These are phyloP conservation scores for Ericerus pela DNA, from an alignment of 1,140 invertebrate species.

Conservation along the genomic window DNA sequence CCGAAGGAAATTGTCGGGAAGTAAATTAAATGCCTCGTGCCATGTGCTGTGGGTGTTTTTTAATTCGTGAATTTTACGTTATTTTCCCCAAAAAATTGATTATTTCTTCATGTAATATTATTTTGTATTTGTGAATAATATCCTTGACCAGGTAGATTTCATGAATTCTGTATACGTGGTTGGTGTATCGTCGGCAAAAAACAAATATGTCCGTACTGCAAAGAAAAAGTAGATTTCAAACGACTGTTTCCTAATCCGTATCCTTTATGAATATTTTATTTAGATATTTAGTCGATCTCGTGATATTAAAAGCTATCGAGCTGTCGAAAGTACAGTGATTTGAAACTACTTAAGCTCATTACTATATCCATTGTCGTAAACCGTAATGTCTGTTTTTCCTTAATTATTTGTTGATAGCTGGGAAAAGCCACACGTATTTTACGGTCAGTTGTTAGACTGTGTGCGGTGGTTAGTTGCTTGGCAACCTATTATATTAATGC, in stretches of 20 bases:
- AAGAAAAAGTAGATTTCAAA: slow-evolving; percentile 96
- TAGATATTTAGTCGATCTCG: no score
- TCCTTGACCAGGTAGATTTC: slow-evolving; percentile 47
- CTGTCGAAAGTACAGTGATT: no score
- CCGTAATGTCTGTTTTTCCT: no score
- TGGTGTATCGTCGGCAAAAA: slow-evolving; percentile 99
- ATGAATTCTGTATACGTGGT: slow-evolving; percentile 98
- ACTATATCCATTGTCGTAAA: no score
- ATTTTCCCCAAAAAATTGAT: neutral
- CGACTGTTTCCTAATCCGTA: slow-evolving; percentile 97
- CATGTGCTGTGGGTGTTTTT: no score
- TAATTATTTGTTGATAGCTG: no score
- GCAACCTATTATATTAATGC: slow-evolving; percentile 89
- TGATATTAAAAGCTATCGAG: no score
- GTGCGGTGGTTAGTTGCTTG: slow-evolving; percentile 91
- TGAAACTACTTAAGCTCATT: no score
- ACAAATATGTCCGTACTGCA: slow-evolving; percentile 98
- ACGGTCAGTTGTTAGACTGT: slow-evolving; percentile 93
- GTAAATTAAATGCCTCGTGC: no score
- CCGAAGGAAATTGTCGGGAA: no score
- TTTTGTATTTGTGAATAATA: slow-evolving; percentile 3
- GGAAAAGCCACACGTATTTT: slow-evolving; percentile 96
- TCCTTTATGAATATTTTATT: slow-evolving; percentile 38
- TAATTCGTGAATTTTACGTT: neutral
- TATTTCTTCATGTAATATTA: neutral